Percentiles rank a stretch among this genome's conserved stretches.
phyloP scores from a whole-genome alignment of 2,797 vertebrate species.

The Eidolon dupreanum region DNA sequence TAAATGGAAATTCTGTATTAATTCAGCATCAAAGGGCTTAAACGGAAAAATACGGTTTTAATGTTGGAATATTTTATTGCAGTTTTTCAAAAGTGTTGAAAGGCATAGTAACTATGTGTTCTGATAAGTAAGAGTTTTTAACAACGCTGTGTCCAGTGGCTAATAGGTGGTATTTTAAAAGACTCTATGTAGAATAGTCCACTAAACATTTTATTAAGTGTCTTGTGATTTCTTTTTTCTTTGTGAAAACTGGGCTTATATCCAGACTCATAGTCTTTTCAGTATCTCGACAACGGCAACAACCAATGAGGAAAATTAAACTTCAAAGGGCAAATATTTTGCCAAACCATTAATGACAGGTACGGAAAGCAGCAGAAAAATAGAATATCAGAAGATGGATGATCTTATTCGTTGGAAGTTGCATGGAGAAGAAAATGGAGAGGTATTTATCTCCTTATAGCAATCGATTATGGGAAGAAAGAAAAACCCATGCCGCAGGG shows the following conservation, averaged over 20 bases:
- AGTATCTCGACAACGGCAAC: not conserved
- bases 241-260: not conserved
- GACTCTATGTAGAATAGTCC: not conserved
- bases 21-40: not conserved
- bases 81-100: not conserved
- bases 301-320: not conserved
- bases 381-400: not conserved
- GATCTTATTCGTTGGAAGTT: not conserved
- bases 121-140: not conserved
- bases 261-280: not conserved
- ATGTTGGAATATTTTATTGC: not conserved
- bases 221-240: not conserved
- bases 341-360: not conserved
- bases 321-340: slow-evolving; percentile 21
- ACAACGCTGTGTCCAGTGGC: not conserved
- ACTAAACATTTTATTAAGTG: not conserved
- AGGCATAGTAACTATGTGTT: not conserved
- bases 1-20: not conserved
- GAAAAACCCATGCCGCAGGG: not conserved
- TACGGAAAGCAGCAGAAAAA: not conserved
- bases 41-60: not conserved
- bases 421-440: not conserved
- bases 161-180: not conserved
- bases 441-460: not conserved
- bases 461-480: not conserved